Percentiles rank a stretch among this genome's conserved stretches.
Conservation (phyloP, 2,113 vertebrate species). For the Cyrtonyx montezumae region DNA sequence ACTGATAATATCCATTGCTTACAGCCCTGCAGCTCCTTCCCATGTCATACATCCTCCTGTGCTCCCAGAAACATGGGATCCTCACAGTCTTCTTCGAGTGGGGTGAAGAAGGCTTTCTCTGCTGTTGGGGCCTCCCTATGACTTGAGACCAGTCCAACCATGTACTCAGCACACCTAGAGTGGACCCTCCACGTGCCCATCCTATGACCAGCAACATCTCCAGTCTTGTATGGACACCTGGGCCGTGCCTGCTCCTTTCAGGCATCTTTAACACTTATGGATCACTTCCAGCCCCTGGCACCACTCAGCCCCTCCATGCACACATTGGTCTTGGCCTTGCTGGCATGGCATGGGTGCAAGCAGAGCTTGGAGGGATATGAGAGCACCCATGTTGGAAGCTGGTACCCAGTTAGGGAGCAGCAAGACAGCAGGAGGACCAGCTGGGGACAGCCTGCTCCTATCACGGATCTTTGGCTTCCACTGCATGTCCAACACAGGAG, state of each 20-base stretch:
- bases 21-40: neutral
- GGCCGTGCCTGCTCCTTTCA: neutral
- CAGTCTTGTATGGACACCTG: neutral
- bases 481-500: no score
- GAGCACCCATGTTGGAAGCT: neutral
- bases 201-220: neutral
- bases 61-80: neutral
- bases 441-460: neutral
- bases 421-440: neutral
- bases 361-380: neutral
- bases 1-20: neutral
- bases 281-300: neutral
- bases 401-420: neutral
- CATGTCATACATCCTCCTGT: fast-evolving
- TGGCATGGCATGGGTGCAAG: neutral
- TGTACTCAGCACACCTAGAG: fast-evolving
- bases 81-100: neutral
- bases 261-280: no score
- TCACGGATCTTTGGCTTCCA: neutral
- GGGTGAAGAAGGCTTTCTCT: neutral
- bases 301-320: neutral
- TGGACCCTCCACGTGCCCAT: neutral
- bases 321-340: neutral
- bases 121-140: neutral
- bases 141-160: neutral